Conservation (phyloP, 2,888 invertebrate genomes). For the Hipparchia sbordonii region DNA sequence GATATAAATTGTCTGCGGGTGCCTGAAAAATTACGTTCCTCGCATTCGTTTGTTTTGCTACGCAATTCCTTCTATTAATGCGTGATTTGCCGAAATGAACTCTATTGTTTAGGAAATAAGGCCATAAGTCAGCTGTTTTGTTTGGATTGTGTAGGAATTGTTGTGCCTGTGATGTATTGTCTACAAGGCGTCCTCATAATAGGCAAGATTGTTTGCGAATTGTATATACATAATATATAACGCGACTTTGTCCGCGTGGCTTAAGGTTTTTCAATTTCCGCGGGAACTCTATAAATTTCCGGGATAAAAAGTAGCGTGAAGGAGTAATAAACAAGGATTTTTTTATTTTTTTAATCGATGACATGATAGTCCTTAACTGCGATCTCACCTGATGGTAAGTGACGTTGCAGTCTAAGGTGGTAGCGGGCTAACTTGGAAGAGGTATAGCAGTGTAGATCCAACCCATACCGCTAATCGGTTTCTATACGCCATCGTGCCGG, state of each 20-base stretch:
- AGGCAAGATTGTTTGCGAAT: conserved; percentile 15
- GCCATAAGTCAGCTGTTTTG: conserved; percentile 8
- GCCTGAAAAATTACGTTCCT: conserved; percentile 60
- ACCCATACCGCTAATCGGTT: too few relatives aligned
- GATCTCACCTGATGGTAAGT: too few relatives aligned
- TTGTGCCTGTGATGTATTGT: conserved; percentile 33
- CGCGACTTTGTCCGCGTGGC: background rate
- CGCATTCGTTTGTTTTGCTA: conserved; percentile 54
- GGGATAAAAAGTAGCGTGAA: too few relatives aligned
- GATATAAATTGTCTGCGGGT: conserved; percentile 61
- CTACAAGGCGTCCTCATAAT: conserved; percentile 14
- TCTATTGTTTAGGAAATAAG: conserved; percentile 15
- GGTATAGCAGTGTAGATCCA: too few relatives aligned
- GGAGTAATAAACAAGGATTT: too few relatives aligned
- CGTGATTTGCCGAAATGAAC: conserved; percentile 18
- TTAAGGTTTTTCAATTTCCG: too few relatives aligned
- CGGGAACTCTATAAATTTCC: too few relatives aligned
- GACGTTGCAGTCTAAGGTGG: too few relatives aligned
- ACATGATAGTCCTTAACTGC: too few relatives aligned
- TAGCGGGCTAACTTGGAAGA: too few relatives aligned
- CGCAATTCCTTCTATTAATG: conserved; percentile 34
- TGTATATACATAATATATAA: background rate
- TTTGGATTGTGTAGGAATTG: conserved; percentile 29
- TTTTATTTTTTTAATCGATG: too few relatives aligned
- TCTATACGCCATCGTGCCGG: too few relatives aligned